Evolutionary conservation across 1,140 invertebrate species (phyloP).

Genomic region (Triops cancriformis): DNA sequence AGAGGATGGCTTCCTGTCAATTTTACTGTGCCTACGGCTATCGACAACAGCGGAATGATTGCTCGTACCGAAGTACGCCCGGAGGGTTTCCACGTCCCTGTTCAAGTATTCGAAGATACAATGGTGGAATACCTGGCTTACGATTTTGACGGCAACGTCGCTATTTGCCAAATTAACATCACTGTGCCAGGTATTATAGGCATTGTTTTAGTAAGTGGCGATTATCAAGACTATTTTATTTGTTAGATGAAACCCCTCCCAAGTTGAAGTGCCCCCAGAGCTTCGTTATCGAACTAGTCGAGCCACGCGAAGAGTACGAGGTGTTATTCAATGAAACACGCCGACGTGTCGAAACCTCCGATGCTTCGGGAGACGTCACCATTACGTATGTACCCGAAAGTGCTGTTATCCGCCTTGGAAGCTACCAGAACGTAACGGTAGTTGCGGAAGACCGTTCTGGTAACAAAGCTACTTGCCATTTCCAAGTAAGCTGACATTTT

Average conservation of each 20-base stretch:
- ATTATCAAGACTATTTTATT: slow-evolving; percentile 20
- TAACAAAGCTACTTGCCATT: slow-evolving; percentile 82
- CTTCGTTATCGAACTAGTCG: slow-evolving; percentile 84
- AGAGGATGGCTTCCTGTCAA: slow-evolving; percentile 80
- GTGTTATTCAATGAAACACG: slow-evolving; percentile 90
- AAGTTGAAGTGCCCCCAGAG: slow-evolving; percentile 87
- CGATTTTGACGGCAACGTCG: slow-evolving; percentile 93
- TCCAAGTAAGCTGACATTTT: slow-evolving; percentile 59
- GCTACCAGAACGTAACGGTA: slow-evolving; percentile 89
- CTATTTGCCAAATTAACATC: slow-evolving; percentile 92
- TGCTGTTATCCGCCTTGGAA: slow-evolving; percentile 78
- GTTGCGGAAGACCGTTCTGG: slow-evolving; percentile 78
- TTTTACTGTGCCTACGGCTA: slow-evolving; percentile 82
- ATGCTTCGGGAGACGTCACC: slow-evolving; percentile 79
- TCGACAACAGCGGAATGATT: slow-evolving; percentile 89
- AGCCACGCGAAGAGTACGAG: slow-evolving; percentile 77
- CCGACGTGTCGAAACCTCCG: slow-evolving; percentile 72
- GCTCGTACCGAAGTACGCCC: slow-evolving; percentile 84
- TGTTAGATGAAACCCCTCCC: slow-evolving; percentile 81
- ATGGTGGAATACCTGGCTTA: slow-evolving; percentile 91
- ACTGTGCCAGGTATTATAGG: slow-evolving; percentile 64
- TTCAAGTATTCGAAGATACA: slow-evolving; percentile 79
- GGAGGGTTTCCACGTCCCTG: slow-evolving; percentile 78
- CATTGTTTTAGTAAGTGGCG: neutral
- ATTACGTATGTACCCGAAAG: slow-evolving; percentile 73